Evolutionary conservation across 2,888 invertebrate species (phyloP).

Genomic region (Tanypteryx hageni): DNA sequence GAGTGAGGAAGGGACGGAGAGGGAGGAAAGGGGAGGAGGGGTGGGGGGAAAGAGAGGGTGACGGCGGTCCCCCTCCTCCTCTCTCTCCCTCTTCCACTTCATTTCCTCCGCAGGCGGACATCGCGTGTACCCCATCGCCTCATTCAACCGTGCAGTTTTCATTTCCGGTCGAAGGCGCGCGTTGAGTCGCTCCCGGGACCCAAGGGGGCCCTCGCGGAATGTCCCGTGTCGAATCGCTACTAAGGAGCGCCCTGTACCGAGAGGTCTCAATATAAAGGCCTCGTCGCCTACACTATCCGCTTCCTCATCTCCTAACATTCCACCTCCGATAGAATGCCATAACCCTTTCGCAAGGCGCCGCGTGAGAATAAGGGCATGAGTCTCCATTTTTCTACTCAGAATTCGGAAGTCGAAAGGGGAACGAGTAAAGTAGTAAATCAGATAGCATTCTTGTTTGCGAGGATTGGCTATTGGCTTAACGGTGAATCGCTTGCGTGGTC

Average conservation of each 20-base stretch:
- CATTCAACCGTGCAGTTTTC: slow-evolving; percentile 36
- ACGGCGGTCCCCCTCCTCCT: no score
- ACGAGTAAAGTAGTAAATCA: no score
- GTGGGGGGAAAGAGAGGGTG: background rate
- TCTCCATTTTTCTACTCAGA: no score
- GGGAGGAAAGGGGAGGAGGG: background rate
- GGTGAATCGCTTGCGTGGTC: no score
- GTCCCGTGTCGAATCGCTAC: slow-evolving; percentile 1
- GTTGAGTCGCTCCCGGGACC: background rate
- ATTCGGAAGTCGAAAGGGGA: no score
- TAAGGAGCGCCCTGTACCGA: background rate
- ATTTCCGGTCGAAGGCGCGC: slow-evolving; percentile 23
- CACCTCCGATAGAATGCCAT: background rate
- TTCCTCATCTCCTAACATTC: background rate
- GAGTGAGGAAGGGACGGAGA: background rate
- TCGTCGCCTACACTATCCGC: background rate
- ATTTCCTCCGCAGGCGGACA: slow-evolving; percentile 25
- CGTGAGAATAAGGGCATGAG: background rate
- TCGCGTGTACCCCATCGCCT: slow-evolving; percentile 12
- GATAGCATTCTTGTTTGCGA: no score
- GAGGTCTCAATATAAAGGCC: background rate
- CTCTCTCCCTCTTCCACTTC: background rate
- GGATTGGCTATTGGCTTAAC: no score
- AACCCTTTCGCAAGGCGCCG: background rate
- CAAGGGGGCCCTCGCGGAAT: background rate